phyloP scores from a whole-genome alignment of 2,888 invertebrate species.

The Agriopis marginaria region DNA sequence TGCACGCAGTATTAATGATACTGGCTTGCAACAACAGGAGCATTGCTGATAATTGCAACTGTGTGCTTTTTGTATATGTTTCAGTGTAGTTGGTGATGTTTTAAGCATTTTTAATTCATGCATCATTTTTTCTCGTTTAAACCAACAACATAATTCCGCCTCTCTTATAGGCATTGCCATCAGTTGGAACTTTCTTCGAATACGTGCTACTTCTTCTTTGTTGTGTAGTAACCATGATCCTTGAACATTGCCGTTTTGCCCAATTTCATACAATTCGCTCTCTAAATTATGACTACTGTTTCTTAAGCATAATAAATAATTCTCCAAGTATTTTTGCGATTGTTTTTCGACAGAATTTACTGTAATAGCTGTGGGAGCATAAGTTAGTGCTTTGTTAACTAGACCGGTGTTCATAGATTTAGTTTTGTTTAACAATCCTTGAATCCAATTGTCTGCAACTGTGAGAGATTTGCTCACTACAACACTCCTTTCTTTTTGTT shows the following conservation, averaged over 20 bases:
- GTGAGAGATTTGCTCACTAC: conserved; percentile 11
- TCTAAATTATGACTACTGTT: neutral
- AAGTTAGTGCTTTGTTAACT: conserved; percentile 31
- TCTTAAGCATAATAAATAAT: conserved; percentile 26
- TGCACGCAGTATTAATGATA: neutral
- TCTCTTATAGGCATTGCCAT: conserved; percentile 12
- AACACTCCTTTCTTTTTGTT: neutral
- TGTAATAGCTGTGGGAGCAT: conserved; percentile 11
- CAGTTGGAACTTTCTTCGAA: conserved; percentile 17
- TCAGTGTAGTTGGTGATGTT: conserved; percentile 36
- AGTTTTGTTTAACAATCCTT: conserved; percentile 12
- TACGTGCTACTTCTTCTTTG: neutral
- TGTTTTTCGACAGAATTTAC: conserved; percentile 2
- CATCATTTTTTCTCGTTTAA: conserved; percentile 48
- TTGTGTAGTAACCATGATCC: conserved; percentile 23
- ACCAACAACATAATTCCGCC: conserved; percentile 54
- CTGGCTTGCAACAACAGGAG: conserved; percentile 38
- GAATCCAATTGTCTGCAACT: conserved; percentile 6
- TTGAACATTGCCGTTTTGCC: conserved; percentile 34
- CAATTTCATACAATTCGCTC: conserved; percentile 42
- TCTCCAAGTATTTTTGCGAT: conserved; percentile 18
- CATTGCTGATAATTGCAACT: conserved; percentile 43
- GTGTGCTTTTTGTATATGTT: conserved; percentile 45
- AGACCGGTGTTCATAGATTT: neutral
- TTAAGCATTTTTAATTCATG: conserved; percentile 30